Percentiles rank a stretch among this genome's conserved stretches.
Conservation (phyloP, 2,797 vertebrate genomes). For the Chrysocyon brachyurus region DNA sequence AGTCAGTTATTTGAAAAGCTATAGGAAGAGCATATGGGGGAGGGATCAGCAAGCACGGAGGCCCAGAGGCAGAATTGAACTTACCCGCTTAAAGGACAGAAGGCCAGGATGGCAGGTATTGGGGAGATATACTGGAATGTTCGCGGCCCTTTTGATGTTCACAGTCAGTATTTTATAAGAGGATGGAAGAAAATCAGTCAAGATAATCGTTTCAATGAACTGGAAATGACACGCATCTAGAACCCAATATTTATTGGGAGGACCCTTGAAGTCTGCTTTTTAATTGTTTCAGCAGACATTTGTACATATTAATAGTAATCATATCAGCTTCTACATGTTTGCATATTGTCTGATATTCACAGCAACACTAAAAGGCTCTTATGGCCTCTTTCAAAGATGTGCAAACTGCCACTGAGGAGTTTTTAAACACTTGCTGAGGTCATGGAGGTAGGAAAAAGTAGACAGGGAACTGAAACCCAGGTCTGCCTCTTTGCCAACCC, state of each 20-base stretch:
- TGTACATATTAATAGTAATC: not conserved
- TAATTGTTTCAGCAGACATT: not conserved
- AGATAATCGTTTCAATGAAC: not conserved
- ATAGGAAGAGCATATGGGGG: not conserved
- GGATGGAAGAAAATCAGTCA: not conserved
- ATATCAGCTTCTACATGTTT: not conserved
- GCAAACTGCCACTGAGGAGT: not conserved
- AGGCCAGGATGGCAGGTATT: not conserved
- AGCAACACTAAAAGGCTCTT: not conserved
- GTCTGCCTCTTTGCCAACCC: not conserved
- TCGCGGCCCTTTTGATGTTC: not conserved
- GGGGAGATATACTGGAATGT: not conserved
- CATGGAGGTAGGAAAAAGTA: not conserved
- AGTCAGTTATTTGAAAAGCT: not conserved
- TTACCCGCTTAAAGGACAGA: not conserved
- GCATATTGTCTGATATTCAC: not conserved
- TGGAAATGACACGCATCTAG: not conserved
- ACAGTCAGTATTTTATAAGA: not conserved
- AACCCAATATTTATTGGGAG: not conserved
- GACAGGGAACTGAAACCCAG: not conserved
- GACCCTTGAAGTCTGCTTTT: not conserved
- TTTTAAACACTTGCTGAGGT: not conserved
- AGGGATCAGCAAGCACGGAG: not conserved
- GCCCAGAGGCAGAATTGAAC: not conserved
- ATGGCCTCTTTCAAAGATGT: not conserved